Conservation (phyloP, 2,888 invertebrate species). For the Philonicus albiceps region DNA sequence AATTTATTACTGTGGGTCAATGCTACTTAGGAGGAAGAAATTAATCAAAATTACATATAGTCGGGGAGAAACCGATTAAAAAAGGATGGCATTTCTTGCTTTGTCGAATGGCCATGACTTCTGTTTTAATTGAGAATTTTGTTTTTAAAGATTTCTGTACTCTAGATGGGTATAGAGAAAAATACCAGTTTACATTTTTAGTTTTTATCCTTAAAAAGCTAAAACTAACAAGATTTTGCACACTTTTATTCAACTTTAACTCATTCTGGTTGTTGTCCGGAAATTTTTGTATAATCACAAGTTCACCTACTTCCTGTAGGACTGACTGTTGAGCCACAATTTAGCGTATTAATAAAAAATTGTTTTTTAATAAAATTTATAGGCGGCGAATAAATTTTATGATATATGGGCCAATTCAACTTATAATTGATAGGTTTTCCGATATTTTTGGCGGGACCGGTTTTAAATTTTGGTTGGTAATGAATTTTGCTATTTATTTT, state of each 20-base stretch:
- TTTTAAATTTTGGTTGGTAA: too few relatives aligned
- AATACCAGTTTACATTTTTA: neutral
- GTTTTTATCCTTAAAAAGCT: neutral
- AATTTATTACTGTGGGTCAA: slow-evolving; percentile 19
- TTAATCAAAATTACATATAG: neutral
- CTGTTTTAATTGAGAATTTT: neutral
- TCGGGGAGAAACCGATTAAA: neutral
- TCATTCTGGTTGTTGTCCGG: too few relatives aligned
- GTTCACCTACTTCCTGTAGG: neutral
- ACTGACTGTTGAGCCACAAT: too few relatives aligned
- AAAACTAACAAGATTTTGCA: neutral
- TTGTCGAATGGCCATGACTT: neutral
- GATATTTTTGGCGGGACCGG: too few relatives aligned
- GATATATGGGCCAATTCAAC: too few relatives aligned
- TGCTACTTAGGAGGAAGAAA: neutral
- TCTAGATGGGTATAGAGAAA: neutral
- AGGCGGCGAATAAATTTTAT: too few relatives aligned
- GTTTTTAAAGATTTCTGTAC: neutral
- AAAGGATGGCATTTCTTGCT: neutral
- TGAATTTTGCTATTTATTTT: too few relatives aligned
- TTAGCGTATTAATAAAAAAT: too few relatives aligned
- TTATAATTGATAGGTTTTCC: too few relatives aligned
- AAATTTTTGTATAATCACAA: too few relatives aligned
- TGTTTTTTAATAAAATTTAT: too few relatives aligned
- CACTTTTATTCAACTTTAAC: too few relatives aligned